Evolutionary conservation across 2,797 vertebrate genomes (phyloP).

Genomic region (Lacerta agilis): DNA sequence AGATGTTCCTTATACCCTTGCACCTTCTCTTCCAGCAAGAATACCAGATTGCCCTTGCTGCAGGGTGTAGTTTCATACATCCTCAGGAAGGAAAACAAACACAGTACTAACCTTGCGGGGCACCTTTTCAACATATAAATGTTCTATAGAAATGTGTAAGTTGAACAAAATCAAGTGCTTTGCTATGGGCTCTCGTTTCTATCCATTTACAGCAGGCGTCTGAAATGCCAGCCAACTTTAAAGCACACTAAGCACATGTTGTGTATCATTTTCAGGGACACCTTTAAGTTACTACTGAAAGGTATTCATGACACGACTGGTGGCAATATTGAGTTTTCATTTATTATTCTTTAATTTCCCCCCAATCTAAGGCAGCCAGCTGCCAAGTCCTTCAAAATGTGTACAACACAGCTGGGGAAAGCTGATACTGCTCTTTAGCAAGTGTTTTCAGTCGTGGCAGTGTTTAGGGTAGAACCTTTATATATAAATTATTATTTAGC

Average conservation of each 20-base stretch:
- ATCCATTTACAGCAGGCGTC: constrained; percentile 41
- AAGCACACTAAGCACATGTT: constrained; percentile 39
- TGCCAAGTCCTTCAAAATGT: constrained; percentile 5
- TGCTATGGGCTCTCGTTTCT: constrained; percentile 33
- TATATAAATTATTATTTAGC: neutral
- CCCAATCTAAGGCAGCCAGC: constrained; percentile 51
- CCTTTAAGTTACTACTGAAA: constrained; percentile 58
- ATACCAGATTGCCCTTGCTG: constrained; percentile 38
- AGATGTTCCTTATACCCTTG: constrained; percentile 25
- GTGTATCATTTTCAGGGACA: constrained; percentile 25
- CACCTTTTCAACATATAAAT: neutral
- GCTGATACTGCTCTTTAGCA: constrained; percentile 16
- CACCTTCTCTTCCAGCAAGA: constrained; percentile 34
- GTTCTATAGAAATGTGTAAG: constrained; percentile 36
- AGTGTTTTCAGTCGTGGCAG: neutral
- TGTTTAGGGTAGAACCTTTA: neutral
- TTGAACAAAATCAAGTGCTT: constrained; percentile 28
- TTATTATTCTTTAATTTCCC: constrained; percentile 51
- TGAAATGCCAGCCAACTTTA: constrained; percentile 52
- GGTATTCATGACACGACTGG: constrained; percentile 32
- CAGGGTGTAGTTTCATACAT: neutral
- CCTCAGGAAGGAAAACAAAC: too few species aligned
- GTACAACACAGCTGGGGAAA: neutral
- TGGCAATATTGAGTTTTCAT: constrained; percentile 29
- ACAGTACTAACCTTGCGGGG: neutral